Evolutionary conservation across 2,113 vertebrate genomes (phyloP).

Genomic region (Perca fluviatilis): DNA sequence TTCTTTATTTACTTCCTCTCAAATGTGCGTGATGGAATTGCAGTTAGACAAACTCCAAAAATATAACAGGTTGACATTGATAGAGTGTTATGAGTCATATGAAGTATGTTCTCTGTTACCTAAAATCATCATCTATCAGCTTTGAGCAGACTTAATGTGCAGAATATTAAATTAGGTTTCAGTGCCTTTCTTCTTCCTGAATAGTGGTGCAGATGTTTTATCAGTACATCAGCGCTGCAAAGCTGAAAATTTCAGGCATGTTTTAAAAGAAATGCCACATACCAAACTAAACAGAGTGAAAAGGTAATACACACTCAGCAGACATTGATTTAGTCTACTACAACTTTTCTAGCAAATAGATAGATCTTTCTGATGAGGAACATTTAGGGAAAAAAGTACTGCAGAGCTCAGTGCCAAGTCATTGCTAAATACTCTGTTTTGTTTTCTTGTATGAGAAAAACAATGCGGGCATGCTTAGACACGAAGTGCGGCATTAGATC

Average conservation of each 20-base stretch:
- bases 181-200: constrained; percentile 7
- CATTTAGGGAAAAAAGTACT: constrained; percentile 15
- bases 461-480: constrained; percentile 58
- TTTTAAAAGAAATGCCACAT: constrained; percentile 36
- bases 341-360: constrained; percentile 10
- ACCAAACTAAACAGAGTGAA: constrained; percentile 49
- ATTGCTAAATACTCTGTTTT: constrained; percentile 62
- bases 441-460: constrained; percentile 58
- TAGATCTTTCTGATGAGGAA: constrained; percentile 43
- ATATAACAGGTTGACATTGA: background rate
- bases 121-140: background rate
- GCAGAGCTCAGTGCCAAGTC: constrained; percentile 16
- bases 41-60: background rate
- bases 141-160: constrained; percentile 3
- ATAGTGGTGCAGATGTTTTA: constrained; percentile 31
- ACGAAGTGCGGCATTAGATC: constrained; percentile 23
- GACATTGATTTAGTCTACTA: constrained; percentile 22
- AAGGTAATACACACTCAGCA: constrained; percentile 32
- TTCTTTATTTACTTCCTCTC: constrained; percentile 5
- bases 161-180: constrained; percentile 12
- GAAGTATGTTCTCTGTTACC: background rate
- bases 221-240: constrained; percentile 2
- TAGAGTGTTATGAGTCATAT: background rate
- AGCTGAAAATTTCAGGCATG: constrained; percentile 23
- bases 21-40: background rate